phyloP scores from a whole-genome alignment of 2,888 invertebrate genomes.

The Monopis laevigella region DNA sequence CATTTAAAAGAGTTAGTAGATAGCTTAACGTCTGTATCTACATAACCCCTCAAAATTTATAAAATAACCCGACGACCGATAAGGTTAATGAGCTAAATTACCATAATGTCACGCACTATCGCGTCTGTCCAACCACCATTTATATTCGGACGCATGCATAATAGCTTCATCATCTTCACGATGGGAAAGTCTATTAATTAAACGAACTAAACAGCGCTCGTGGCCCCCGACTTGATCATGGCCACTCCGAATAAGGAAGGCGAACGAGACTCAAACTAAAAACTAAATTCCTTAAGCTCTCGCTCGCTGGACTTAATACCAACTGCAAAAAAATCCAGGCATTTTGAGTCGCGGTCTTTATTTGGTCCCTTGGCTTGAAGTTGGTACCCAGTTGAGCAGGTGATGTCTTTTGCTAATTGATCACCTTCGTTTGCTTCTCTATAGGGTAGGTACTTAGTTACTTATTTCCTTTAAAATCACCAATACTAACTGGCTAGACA shows the following conservation, averaged over 20 bases:
- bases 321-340: conserved; percentile 8
- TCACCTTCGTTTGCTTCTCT: too few relatives aligned
- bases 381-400: conserved; percentile 3
- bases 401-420: conserved; percentile 7
- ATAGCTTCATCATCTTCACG: conserved; percentile 43
- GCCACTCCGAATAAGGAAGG: conserved; percentile 36
- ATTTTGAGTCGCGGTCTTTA: conserved; percentile 9
- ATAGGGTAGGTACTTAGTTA: too few relatives aligned
- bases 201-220: conserved; percentile 18
- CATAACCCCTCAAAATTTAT: too few relatives aligned
- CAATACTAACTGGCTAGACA: too few relatives aligned
- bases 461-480: too few relatives aligned
- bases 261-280: conserved; percentile 36
- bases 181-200: conserved; percentile 44
- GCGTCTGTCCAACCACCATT: conserved; percentile 25
- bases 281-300: conserved; percentile 36
- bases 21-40: too few relatives aligned
- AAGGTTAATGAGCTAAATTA: neutral
- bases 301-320: conserved; percentile 7
- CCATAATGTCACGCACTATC: conserved; percentile 20
- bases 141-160: conserved; percentile 41
- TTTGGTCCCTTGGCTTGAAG: conserved; percentile 3
- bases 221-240: conserved; percentile 20
- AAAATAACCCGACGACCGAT: too few relatives aligned
- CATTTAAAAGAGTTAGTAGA: too few relatives aligned